Conservation (phyloP, 2,797 vertebrate genomes). For the Ispidina picta region DNA sequence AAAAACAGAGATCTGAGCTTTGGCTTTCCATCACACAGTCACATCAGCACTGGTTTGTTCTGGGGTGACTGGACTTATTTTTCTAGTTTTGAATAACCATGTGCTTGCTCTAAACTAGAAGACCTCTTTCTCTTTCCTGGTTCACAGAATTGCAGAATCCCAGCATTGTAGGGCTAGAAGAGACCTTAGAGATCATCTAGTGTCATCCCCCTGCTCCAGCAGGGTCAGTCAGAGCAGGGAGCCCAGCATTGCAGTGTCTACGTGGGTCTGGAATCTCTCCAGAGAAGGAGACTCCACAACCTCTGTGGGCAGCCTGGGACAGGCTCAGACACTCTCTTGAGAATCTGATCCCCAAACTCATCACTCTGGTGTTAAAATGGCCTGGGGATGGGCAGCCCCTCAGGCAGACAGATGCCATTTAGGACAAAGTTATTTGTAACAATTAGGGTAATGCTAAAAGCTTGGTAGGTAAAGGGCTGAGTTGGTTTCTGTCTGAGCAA, state of each 20-base stretch:
- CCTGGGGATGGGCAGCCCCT: background rate
- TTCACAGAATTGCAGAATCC: background rate
- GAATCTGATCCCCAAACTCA: background rate
- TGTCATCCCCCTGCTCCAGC: background rate
- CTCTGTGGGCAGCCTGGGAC: too few species aligned
- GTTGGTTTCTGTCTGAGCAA: conserved; percentile 11
- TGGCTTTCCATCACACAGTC: background rate
- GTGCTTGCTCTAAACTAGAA: background rate
- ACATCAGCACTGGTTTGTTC: background rate
- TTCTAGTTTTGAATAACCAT: background rate
- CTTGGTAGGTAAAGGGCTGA: background rate
- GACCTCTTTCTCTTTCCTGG: background rate
- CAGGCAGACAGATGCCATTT: background rate
- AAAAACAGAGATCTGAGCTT: background rate
- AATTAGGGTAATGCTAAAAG: background rate
- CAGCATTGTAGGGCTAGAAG: background rate
- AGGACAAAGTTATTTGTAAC: background rate
- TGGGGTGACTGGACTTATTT: background rate
- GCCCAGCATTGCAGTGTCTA: too few species aligned
- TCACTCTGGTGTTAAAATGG: background rate
- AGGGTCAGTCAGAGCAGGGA: background rate
- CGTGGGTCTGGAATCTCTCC: too few species aligned
- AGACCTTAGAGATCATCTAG: background rate
- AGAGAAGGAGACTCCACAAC: too few species aligned
- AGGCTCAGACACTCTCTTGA: too few species aligned